Conservation (phyloP, 2,797 vertebrate species). For the Lepilemur ruficaudatus region DNA sequence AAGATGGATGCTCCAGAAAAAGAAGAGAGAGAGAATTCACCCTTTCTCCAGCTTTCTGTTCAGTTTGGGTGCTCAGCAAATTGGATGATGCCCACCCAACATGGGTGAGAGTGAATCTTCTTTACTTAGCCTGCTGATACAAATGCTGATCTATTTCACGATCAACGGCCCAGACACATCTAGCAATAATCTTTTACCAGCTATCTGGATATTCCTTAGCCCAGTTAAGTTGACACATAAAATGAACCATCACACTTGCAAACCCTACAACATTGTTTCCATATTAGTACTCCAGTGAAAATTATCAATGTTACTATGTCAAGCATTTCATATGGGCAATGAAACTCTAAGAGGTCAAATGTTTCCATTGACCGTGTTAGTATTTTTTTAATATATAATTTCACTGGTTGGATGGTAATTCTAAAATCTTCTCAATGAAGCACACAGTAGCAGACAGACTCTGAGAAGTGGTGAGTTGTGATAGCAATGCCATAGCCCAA, state of each 20-base stretch:
- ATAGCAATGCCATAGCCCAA: background rate
- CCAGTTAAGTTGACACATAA: background rate
- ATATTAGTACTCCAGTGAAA: background rate
- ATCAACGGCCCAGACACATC: background rate
- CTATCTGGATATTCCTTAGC: background rate
- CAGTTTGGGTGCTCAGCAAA: background rate
- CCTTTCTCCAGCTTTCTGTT: background rate
- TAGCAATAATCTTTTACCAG: background rate
- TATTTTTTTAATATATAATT: background rate
- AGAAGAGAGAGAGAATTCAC: background rate
- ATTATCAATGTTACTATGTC: background rate
- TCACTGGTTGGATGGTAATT: background rate
- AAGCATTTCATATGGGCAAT: background rate
- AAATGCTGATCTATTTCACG: background rate
- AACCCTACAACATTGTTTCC: background rate
- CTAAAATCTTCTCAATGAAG: background rate
- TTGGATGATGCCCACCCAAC: background rate
- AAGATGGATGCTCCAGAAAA: background rate
- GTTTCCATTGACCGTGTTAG: background rate
- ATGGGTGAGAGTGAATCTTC: background rate
- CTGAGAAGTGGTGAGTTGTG: background rate
- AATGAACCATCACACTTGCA: background rate
- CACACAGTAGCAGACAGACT: background rate
- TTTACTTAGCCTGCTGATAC: background rate
- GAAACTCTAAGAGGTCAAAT: constrained; percentile 2